Evolutionary conservation across 2,113 vertebrate species (phyloP).

Genomic region (Hemiscyllium ocellatum): DNA sequence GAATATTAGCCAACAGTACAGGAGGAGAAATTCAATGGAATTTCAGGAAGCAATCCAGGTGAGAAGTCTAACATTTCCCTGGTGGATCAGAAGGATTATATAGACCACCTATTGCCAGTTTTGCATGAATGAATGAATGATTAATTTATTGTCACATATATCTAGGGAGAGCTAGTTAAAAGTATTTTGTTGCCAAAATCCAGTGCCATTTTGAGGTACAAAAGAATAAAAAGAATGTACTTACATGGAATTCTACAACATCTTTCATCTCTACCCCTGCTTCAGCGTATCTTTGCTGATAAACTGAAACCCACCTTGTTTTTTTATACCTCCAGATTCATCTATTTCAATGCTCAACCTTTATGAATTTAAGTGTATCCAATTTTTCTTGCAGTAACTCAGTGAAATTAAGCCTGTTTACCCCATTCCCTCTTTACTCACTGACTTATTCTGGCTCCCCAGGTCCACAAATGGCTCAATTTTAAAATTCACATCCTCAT

Average conservation of each 20-base stretch:
- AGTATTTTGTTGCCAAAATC: no score
- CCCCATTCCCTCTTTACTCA: neutral
- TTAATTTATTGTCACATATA: no score
- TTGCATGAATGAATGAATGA: no score
- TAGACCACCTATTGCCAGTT: neutral
- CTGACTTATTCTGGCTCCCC: neutral
- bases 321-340: neutral
- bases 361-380: neutral
- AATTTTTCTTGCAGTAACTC: neutral
- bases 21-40: neutral
- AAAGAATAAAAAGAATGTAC: no score
- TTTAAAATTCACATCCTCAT: neutral
- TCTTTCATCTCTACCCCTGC: neutral
- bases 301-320: neutral
- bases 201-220: no score
- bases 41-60: neutral
- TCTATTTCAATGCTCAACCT: neutral
- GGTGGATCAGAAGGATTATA: neutral
- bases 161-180: no score
- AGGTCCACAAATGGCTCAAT: neutral
- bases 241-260: neutral
- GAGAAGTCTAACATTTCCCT: neutral
- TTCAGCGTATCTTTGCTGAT: neutral
- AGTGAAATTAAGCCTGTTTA: neutral
- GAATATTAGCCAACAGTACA: neutral